Percentiles rank a stretch among this genome's conserved stretches.
Evolutionary conservation across 2,888 invertebrate genomes (phyloP).

Genomic region (Andrena bucephala): DNA sequence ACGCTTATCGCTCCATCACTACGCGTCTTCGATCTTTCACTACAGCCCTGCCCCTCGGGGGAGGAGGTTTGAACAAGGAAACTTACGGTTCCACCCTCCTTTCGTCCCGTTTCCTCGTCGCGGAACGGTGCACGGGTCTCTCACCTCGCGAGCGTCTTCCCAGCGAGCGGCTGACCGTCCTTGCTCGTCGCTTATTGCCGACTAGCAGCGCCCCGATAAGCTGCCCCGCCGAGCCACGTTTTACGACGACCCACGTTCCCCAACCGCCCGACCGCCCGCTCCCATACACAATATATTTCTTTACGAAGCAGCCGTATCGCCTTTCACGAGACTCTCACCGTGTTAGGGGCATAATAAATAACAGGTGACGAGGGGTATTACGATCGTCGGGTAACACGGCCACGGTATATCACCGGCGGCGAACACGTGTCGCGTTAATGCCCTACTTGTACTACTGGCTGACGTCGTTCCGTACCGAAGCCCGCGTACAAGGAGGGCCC

Average conservation of each 20-base stretch:
- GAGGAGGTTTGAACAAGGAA: background rate
- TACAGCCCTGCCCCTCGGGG: too few species aligned
- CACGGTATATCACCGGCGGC: conserved; percentile 12
- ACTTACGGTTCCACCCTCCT: background rate
- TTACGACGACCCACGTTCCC: conserved; percentile 20
- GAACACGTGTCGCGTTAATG: conserved; percentile 57
- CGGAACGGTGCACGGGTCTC: background rate
- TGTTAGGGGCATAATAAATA: conserved; percentile 48
- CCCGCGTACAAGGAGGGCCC: background rate
- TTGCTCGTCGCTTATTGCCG: conserved; percentile 39
- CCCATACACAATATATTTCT: background rate
- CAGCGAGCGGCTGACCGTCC: conserved; percentile 31
- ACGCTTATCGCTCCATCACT: too few species aligned
- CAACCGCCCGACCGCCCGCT: background rate
- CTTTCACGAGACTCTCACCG: conserved; percentile 5
- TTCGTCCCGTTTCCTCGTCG: background rate
- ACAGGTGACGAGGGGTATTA: conserved; percentile 48
- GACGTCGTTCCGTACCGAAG: background rate
- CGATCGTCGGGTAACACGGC: conserved; percentile 21
- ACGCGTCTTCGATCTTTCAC: too few species aligned
- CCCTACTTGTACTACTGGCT: conserved; percentile 36
- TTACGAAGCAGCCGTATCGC: conserved; percentile 21
- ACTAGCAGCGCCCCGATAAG: background rate
- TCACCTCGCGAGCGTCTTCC: background rate
- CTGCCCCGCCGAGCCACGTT: conserved; percentile 1